phyloP scores from a whole-genome alignment of 2,113 vertebrate species.

The Choloepus hoffmanni region DNA sequence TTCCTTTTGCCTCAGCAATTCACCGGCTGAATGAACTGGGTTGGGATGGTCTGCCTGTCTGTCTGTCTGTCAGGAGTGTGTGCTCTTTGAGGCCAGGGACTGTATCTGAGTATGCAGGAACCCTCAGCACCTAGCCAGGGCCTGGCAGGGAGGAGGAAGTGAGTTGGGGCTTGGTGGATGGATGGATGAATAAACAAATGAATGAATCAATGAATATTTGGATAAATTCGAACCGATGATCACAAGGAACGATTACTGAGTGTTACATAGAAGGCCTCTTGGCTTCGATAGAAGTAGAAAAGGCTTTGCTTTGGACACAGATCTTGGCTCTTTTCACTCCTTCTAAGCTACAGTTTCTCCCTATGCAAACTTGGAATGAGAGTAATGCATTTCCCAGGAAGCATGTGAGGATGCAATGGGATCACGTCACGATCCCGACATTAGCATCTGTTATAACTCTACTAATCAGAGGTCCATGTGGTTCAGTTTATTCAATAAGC shows the following conservation, averaged over 20 bases:
- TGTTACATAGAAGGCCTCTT: not conserved
- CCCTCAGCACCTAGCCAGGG: too few species aligned
- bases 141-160: not conserved
- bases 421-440: not conserved
- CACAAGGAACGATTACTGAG: not conserved
- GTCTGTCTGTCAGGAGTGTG: not conserved
- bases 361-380: not conserved
- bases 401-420: not conserved
- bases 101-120: not conserved
- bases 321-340: not conserved
- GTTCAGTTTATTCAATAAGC: not conserved
- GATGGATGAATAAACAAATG: not conserved
- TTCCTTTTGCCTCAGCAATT: not conserved
- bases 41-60: not conserved
- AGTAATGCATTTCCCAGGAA: not conserved
- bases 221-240: not conserved
- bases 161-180: not conserved
- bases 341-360: not conserved
- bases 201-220: not conserved
- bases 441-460: not conserved
- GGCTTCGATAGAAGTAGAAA: not conserved
- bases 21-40: not conserved
- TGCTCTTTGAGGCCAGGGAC: not conserved
- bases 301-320: not conserved
- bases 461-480: not conserved